phyloP scores from a whole-genome alignment of 2,113 vertebrate genomes.

The Pituophis catenifer region DNA sequence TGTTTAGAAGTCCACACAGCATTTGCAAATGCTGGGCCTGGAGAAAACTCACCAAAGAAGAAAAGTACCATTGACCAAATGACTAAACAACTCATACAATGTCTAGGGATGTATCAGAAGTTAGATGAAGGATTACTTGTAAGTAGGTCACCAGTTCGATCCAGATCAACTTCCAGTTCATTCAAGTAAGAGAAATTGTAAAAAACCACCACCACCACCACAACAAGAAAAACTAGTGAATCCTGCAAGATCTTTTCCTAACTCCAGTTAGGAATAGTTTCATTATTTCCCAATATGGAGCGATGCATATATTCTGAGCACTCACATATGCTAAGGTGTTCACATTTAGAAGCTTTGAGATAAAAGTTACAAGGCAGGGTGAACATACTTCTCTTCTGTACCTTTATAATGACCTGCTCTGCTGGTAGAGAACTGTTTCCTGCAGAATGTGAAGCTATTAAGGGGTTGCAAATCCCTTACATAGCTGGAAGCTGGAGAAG shows the following conservation, averaged over 20 bases:
- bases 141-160: neutral
- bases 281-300: neutral
- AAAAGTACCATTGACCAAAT: neutral
- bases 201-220: neutral
- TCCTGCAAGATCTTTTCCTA: neutral
- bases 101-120: neutral
- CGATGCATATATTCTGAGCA: neutral
- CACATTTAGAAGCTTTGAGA: neutral
- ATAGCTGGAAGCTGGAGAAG: neutral
- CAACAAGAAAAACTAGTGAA: neutral
- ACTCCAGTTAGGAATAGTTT: neutral
- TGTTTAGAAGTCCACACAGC: neutral
- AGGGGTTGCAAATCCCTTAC: neutral
- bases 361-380: neutral
- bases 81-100: neutral
- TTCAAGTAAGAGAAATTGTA: neutral
- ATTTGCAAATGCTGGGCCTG: neutral
- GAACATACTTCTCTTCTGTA: neutral
- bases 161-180: neutral
- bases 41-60: neutral
- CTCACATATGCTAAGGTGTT: neutral
- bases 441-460: neutral
- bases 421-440: neutral
- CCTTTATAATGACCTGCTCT: neutral
- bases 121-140: neutral